Conservation (phyloP, 2,888 invertebrate genomes). For the Dorcus parallelipipedus region DNA sequence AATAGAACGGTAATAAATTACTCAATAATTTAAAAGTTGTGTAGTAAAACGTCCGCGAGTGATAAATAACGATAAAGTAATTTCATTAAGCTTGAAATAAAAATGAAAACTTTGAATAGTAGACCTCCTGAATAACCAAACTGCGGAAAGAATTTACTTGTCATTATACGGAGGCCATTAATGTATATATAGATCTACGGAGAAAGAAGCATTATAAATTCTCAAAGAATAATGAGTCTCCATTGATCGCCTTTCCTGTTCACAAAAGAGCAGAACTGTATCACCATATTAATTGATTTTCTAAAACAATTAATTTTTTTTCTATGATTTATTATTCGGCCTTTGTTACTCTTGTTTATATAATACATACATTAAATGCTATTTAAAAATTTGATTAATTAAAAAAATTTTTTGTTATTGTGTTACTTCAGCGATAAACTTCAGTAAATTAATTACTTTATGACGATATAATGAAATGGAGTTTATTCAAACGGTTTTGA, state of each 20-base stretch:
- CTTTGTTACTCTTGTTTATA: conserved; percentile 7
- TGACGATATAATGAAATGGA: too few relatives aligned
- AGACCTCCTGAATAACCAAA: background rate
- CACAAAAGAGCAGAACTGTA: conserved; percentile 20
- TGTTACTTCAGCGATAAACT: too few relatives aligned
- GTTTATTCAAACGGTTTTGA: too few relatives aligned
- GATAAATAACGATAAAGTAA: too few relatives aligned
- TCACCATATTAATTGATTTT: conserved; percentile 26
- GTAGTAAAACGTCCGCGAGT: too few relatives aligned
- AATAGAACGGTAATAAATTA: too few relatives aligned
- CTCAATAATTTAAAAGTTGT: too few relatives aligned
- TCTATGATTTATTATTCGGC: conserved; percentile 22
- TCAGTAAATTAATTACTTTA: too few relatives aligned
- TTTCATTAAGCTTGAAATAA: too few relatives aligned
- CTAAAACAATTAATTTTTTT: conserved; percentile 33
- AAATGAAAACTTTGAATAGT: conserved; percentile 1
- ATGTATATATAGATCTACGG: conserved; percentile 18
- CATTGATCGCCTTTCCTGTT: conserved; percentile 21
- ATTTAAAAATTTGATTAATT: background rate
- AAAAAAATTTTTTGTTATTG: background rate
- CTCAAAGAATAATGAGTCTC: conserved; percentile 22
- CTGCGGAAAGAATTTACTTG: conserved; percentile 20
- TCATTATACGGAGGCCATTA: conserved; percentile 20
- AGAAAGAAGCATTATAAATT: conserved; percentile 21
- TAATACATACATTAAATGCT: background rate